Evolutionary conservation across 1,140 invertebrate genomes (phyloP).

Genomic region (Chrysomallon squamiferum): DNA sequence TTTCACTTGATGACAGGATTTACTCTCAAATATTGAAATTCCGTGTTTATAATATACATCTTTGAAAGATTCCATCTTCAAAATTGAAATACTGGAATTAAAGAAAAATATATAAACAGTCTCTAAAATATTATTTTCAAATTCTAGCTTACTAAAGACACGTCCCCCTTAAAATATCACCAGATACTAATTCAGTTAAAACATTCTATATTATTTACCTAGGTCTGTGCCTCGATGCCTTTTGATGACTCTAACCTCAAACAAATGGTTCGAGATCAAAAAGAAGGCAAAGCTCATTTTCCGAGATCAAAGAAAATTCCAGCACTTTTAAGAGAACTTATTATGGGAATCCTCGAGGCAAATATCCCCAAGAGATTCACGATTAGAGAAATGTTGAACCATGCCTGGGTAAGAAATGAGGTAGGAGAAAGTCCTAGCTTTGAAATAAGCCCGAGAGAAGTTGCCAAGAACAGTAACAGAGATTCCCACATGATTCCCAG

Average conservation of each 20-base stretch:
- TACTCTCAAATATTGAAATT: no score
- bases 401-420: conserved; percentile 35
- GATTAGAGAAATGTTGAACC: conserved; percentile 31
- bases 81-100: no score
- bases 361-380: conserved; percentile 43
- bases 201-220: neutral
- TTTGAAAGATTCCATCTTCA: no score
- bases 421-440: neutral
- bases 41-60: no score
- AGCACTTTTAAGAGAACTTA: conserved; percentile 45
- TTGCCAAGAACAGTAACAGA: neutral
- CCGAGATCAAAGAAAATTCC: conserved; percentile 45
- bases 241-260: conserved; percentile 62
- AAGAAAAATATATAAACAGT: no score
- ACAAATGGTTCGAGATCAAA: conserved; percentile 63
- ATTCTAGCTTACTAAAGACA: no score
- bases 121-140: no score
- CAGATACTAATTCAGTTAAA: no score
- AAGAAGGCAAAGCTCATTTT: conserved; percentile 70
- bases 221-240: conserved; percentile 61
- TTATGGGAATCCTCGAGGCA: conserved; percentile 53
- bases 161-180: no score
- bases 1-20: no score
- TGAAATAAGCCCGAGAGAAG: conserved; percentile 5
- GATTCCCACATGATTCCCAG: neutral